Conservation (phyloP, 1,140 invertebrate species). For the Drosophila sp. region DNA sequence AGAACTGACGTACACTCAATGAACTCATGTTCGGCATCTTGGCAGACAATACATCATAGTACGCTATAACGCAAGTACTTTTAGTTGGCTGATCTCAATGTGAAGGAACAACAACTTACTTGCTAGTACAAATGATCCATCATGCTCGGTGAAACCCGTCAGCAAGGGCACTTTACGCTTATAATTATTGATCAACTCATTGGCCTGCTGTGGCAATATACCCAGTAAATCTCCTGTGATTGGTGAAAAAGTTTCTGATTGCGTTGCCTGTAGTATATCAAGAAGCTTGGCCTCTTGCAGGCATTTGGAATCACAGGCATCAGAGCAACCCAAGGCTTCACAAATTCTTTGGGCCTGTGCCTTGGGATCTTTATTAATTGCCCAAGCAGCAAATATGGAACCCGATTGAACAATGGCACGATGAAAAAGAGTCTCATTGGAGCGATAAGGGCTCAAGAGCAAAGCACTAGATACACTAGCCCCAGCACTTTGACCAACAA, state of each 20-base stretch:
- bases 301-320: constrained; percentile 34
- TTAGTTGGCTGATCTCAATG: not conserved
- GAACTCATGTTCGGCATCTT: constrained; percentile 45
- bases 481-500: constrained; percentile 78
- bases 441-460: constrained; percentile 68
- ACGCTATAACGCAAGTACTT: constrained; percentile 31
- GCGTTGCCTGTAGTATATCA: constrained; percentile 55
- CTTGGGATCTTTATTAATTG: constrained; percentile 49
- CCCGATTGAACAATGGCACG: constrained; percentile 78
- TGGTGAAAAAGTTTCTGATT: constrained; percentile 57
- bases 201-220: constrained; percentile 60
- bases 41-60: constrained; percentile 53
- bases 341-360: constrained; percentile 63
- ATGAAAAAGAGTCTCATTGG: constrained; percentile 53
- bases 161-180: constrained; percentile 58
- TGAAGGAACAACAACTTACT: constrained; percentile 41
- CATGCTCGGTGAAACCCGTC: constrained; percentile 77
- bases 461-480: constrained; percentile 66
- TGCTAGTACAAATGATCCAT: constrained; percentile 74
- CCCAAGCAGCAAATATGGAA: constrained; percentile 73
- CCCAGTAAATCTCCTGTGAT: constrained; percentile 62
- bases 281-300: constrained; percentile 45
- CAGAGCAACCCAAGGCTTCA: constrained; percentile 43
- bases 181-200: constrained; percentile 43
- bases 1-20: constrained; percentile 61